Percentiles rank a stretch among this genome's conserved stretches.
Evolutionary conservation across 2,888 invertebrate species (phyloP).

Genomic region (Seladonia tumulorum): DNA sequence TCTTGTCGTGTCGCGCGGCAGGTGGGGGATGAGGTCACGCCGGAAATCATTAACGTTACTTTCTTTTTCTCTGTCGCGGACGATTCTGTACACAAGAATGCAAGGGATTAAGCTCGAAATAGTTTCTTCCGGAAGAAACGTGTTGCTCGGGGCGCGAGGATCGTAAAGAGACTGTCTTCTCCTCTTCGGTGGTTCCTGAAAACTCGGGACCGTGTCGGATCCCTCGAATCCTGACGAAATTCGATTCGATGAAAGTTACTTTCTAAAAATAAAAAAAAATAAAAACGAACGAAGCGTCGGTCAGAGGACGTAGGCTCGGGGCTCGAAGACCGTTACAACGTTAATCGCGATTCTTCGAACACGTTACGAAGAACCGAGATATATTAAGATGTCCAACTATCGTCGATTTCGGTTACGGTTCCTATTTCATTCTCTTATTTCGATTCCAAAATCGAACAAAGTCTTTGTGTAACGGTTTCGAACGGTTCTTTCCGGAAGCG

Average conservation of each 20-base stretch:
- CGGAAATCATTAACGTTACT: slow-evolving; percentile 54
- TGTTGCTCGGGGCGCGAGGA: not conserved
- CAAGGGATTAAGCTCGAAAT: slow-evolving; percentile 58
- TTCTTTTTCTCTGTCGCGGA: slow-evolving; percentile 45
- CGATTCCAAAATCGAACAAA: not conserved
- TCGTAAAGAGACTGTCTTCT: not conserved
- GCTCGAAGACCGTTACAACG: not conserved
- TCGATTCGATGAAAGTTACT: not conserved
- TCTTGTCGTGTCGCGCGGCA: slow-evolving; percentile 54
- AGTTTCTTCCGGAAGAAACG: not conserved
- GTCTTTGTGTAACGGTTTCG: not conserved
- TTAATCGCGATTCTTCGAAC: not conserved
- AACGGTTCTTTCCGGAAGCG: not conserved
- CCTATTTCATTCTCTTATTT: not conserved
- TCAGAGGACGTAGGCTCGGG: no score
- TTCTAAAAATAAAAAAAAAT: not conserved
- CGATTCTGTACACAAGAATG: slow-evolving; percentile 39
- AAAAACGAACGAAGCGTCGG: not conserved
- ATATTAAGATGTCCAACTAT: no score
- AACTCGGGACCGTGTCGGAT: slow-evolving; percentile 1
- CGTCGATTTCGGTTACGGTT: no score
- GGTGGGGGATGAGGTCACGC: slow-evolving; percentile 28
- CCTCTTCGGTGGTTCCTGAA: not conserved
- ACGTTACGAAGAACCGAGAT: not conserved
- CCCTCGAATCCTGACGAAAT: not conserved